Percentiles rank a stretch among this genome's conserved stretches.
Evolutionary conservation across 64 coral and sea anemone genomes (phyloP).

Genomic region (Platygyra sinensis): DNA sequence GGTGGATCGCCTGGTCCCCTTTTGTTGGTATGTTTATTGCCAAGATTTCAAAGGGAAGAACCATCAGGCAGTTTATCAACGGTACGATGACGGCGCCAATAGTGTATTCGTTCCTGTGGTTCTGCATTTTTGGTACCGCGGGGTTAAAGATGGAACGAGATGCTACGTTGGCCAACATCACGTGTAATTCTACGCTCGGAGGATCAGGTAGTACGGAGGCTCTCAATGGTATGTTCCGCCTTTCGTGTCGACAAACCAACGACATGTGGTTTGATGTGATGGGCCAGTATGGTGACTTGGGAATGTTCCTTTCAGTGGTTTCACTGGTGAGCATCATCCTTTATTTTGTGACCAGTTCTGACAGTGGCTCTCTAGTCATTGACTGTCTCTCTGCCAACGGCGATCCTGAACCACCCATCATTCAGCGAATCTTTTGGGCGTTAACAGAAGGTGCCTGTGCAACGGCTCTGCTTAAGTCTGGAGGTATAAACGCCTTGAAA

Average conservation of each 20-base stretch:
- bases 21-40: slow-evolving; percentile 64
- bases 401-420: slow-evolving; percentile 29
- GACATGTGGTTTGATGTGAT: slow-evolving; percentile 59
- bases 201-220: not conserved
- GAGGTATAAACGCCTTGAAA: not conserved
- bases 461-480: slow-evolving; percentile 21
- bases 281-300: slow-evolving; percentile 43
- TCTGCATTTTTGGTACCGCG: slow-evolving; percentile 59
- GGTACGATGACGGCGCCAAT: slow-evolving; percentile 57
- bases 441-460: slow-evolving; percentile 53
- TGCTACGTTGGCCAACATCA: slow-evolving; percentile 9
- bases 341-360: slow-evolving; percentile 53
- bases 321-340: slow-evolving; percentile 35
- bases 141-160: slow-evolving; percentile 63
- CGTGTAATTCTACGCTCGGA: slow-evolving; percentile 11
- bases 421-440: slow-evolving; percentile 50
- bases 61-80: slow-evolving; percentile 54
- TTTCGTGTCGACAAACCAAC: slow-evolving; percentile 10
- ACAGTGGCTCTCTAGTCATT: slow-evolving; percentile 50
- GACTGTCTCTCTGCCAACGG: slow-evolving; percentile 47
- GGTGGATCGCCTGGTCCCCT: slow-evolving; percentile 76
- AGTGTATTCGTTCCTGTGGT: slow-evolving; percentile 60
- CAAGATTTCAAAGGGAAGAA: slow-evolving; percentile 62
- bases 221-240: slow-evolving; percentile 18
- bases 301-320: slow-evolving; percentile 29